Base-by-base conservation (phyloP, 1,140 invertebrate genomes). In the Trichomalopsis sarcophagae region DNA sequence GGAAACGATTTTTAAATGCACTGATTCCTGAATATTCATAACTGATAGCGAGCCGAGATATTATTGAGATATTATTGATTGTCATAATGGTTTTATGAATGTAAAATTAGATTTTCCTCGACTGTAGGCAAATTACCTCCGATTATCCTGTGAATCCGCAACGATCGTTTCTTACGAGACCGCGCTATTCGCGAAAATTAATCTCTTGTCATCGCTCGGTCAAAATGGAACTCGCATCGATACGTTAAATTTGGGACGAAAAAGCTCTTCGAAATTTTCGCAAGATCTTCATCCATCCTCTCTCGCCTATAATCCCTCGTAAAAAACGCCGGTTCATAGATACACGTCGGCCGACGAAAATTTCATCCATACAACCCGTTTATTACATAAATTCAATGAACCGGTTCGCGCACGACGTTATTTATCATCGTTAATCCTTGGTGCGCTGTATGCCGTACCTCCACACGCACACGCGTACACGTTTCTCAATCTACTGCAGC, bases 381-480 rank as follows among this genome's bases (percentile, higher is more conserved):
- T 17, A 80, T 80, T 80, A 84, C 13, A 84, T 78, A 84, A 84
- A 84, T 84, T 30, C 13, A 69, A 40, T 62, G 36, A 68, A 81
- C 71, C 84, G 84, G 47, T 84, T 80, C 21, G 9, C n/a, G 36
- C 62, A 33, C 76, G 40, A 75, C 74, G 47, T 44, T 83, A 83
- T 83, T 84, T 40, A 79, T 84, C 36, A 80, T 84, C 69, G 76
- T 73, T 78, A 78, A 55, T 62, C 62, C 47, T 4, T 6, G 21
- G 68, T 27, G 27, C 21, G 55, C 50, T 62, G 14, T n/a, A 7
- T 27, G 27, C 17, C 17, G 55, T 55, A 55, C 17, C 13, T 50
- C 10, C 0, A 50, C 47, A 50, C 14, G 10, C 2, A 50, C 14
- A 50, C 47, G 0, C 23, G 10, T 13, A 50, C 13, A 17, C 21